Evolutionary conservation across 2,797 vertebrate genomes (phyloP), one percentile per base, ranked within the genome.

Genomic region (Pachyuromys duprasi): DNA sequence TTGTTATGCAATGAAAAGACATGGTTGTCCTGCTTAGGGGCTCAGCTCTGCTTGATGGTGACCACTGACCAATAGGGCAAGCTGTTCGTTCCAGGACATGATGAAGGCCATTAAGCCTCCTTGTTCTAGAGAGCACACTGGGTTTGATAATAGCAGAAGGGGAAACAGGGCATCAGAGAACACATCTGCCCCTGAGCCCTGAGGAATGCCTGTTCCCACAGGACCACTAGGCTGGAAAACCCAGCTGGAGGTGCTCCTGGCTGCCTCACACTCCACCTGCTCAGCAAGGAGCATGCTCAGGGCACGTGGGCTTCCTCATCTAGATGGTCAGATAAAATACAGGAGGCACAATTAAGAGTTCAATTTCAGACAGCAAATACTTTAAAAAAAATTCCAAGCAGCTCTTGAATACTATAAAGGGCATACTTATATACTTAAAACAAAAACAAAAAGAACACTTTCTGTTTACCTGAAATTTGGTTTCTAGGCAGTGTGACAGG

Each of bases 381-480:
- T 33, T 62, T 78, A 49, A 49, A 49, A 49, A 49, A 49, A 49
- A 49, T 62, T 65, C 62, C 65, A 49, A 91, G 70, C 39, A 90
- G 36, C 6, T 79, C 55, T 91, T 53, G 8, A 89, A 74, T 89
- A 91, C 18, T 86, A 14, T 80, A 72, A 17, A 22, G 24, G 45
- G 72, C 12, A 57, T 69, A 92, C 31, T 93, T 70, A 70, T 55
- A 92, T 57, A 57, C 17, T 57, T 57, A 18, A 57, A 82, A 39
- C 13, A 80, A 81, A 15, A 36, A 1, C 62, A 62, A 89, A 92
- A 86, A 89, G n/a, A 31, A 24, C 36, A 63, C 53, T 91, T 33
- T 53, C 17, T 70, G 60, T 76, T 55, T 62, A 76, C 45, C 67
- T 86, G 90, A 78, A 92, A 76, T 79, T 92, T 62, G 86, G 45